phyloP scores from a whole-genome alignment of 1,140 invertebrate species.

The Arion vulgaris region DNA sequence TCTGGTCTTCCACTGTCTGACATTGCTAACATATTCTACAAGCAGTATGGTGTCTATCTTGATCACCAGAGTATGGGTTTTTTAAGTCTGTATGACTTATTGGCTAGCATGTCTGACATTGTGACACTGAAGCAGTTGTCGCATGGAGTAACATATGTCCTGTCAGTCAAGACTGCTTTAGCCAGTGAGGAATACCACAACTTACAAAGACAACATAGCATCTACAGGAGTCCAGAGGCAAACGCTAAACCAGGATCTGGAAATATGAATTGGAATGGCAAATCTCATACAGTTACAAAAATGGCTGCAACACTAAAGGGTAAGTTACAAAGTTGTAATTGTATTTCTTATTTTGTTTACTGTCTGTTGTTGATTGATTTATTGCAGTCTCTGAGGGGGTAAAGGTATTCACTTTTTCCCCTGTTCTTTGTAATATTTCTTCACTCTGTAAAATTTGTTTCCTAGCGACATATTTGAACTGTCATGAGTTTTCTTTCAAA shows the following conservation, averaged over 20 bases:
- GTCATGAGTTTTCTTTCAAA: too few relatives aligned
- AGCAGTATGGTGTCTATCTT: constrained; percentile 53
- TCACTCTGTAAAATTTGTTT: too few relatives aligned
- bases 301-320: too few relatives aligned
- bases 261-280: too few relatives aligned
- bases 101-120: constrained; percentile 50
- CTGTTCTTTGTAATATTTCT: too few relatives aligned
- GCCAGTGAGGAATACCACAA: background rate
- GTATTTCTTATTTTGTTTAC: background rate
- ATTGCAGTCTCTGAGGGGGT: too few relatives aligned
- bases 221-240: background rate
- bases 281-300: background rate
- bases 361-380: too few relatives aligned
- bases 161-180: constrained; percentile 36
- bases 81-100: constrained; percentile 48
- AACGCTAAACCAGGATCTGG: background rate
- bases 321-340: background rate
- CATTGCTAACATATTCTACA: constrained; percentile 55
- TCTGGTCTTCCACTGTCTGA: constrained; percentile 50
- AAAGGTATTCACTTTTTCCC: too few relatives aligned
- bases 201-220: background rate
- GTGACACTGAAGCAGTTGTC: constrained; percentile 43
- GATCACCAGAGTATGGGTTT: constrained; percentile 51
- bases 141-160: constrained; percentile 45
- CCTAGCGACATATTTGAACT: too few relatives aligned